Conservation (phyloP, 2,797 vertebrate species). For the Selene dorsalis region DNA sequence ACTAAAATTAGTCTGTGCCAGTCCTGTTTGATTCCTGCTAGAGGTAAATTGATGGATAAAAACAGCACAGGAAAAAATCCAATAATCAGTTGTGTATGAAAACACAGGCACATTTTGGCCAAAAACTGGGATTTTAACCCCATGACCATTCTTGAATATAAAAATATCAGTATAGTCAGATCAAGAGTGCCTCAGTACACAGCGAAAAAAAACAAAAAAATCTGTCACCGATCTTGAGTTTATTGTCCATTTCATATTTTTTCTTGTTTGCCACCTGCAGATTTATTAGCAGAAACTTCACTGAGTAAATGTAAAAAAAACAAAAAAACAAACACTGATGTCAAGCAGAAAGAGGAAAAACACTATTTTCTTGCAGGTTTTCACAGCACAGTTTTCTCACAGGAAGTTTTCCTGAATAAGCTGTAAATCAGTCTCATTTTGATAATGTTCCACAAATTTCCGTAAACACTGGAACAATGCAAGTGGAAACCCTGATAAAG, state of each 20-base stretch:
- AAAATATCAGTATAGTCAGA: too few species aligned
- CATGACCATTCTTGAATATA: too few species aligned
- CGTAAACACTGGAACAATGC: not conserved
- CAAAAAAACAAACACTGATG: not conserved
- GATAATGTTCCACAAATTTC: not conserved
- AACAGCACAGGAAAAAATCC: too few species aligned
- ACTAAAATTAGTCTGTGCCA: not conserved
- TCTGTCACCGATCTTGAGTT: not conserved
- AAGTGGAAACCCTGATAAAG: not conserved
- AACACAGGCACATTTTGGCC: too few species aligned
- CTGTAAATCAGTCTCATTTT: not conserved
- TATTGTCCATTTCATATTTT: not conserved
- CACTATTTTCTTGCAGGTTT: not conserved
- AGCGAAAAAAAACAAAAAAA: conserved; percentile 7
- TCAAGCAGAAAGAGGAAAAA: not conserved
- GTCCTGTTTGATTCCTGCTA: too few species aligned
- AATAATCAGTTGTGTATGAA: too few species aligned
- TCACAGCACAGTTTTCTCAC: not conserved
- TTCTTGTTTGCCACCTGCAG: not conserved
- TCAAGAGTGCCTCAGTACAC: not conserved
- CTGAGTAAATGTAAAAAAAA: not conserved
- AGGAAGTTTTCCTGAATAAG: not conserved
- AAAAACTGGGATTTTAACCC: too few species aligned
- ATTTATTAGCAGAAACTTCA: not conserved
- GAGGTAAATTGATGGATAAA: too few species aligned